phyloP scores from a whole-genome alignment of 1,140 invertebrate genomes.

The Pantala flavescens region DNA sequence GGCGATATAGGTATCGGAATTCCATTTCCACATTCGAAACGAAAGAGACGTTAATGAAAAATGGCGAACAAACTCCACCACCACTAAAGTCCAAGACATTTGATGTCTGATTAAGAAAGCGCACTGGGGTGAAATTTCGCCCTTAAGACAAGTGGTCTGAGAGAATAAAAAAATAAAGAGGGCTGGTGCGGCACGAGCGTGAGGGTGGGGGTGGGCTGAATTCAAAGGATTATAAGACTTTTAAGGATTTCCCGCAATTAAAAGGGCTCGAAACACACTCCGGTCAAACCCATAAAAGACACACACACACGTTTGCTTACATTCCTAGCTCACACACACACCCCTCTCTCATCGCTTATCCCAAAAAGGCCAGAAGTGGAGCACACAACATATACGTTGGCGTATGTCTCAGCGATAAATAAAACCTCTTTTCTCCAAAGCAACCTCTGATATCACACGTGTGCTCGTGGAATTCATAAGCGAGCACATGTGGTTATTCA shows the following conservation, averaged over 20 bases:
- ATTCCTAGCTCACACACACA: not conserved
- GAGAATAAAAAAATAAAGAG: not conserved
- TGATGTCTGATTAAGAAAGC: conserved; percentile 2
- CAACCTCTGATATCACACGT: too few relatives aligned
- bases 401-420: too few relatives aligned
- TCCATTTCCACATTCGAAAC: too few relatives aligned
- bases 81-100: conserved; percentile 1
- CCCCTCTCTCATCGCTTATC: not conserved
- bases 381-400: too few relatives aligned
- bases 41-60: too few relatives aligned
- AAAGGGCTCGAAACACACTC: not conserved
- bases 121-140: not conserved
- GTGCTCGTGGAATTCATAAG: too few relatives aligned
- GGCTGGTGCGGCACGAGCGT: not conserved
- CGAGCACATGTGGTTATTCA: too few relatives aligned
- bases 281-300: conserved; percentile 8
- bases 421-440: too few relatives aligned
- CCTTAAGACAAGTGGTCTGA: conserved; percentile 1
- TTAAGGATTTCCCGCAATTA: conserved; percentile 5
- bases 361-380: too few relatives aligned
- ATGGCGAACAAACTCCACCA: too few relatives aligned
- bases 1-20: too few relatives aligned
- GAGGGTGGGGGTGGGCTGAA: not conserved
- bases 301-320: not conserved
- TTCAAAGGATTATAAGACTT: not conserved